Conservation (phyloP, 2,113 vertebrate genomes). For the Melanerpes aurifrons region DNA sequence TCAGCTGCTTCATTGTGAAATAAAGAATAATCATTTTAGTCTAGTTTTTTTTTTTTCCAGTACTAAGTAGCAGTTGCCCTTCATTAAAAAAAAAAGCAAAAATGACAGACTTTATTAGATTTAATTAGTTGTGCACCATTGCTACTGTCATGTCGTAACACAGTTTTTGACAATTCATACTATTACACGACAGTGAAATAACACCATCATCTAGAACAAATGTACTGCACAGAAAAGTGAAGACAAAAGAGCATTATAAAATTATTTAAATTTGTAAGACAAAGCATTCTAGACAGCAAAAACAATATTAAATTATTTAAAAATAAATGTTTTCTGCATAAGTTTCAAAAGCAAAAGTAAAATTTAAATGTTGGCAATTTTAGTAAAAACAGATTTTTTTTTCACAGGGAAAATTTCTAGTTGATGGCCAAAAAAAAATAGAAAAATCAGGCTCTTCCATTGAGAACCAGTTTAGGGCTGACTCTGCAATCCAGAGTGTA, state of each 20-base stretch:
- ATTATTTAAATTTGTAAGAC: neutral
- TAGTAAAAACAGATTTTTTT: neutral
- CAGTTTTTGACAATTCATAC: slow-evolving; percentile 21
- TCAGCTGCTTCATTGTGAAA: neutral
- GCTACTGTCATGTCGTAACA: slow-evolving; percentile 1
- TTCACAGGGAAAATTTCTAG: neutral
- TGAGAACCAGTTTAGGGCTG: neutral
- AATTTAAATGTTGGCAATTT: neutral
- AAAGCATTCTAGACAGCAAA: neutral
- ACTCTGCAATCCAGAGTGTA: slow-evolving; percentile 19
- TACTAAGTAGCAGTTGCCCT: neutral
- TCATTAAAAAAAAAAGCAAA: neutral
- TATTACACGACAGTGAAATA: neutral
- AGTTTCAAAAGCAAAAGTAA: neutral
- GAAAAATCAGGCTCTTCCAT: neutral
- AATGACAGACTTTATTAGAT: slow-evolving; percentile 5
- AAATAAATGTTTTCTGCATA: neutral
- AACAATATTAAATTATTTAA: neutral
- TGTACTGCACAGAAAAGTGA: neutral
- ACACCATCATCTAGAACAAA: neutral
- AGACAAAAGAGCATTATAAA: neutral
- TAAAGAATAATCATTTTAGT: neutral
- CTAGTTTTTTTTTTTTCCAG: neutral
- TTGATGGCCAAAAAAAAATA: neutral
- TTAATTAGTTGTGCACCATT: slow-evolving; percentile 29